Evolutionary conservation across 2,113 vertebrate species (phyloP), one percentile per base, ranked within the genome.

Genomic region (Cyprinodon brontotheroides): DNA sequence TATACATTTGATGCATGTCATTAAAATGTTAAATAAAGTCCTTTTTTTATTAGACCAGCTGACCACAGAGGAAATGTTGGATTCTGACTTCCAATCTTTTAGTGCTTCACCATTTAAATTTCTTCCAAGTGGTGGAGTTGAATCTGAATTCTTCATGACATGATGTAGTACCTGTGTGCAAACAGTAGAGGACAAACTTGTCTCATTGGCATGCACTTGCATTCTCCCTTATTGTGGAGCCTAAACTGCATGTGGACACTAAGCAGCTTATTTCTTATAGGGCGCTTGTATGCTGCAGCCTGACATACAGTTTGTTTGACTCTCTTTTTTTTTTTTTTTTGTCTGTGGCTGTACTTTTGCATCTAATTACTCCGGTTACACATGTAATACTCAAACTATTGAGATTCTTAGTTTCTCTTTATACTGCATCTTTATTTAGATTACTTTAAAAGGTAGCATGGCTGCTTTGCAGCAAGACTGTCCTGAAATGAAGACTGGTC

Each of bases 171-270:
- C 84, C 80, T 43, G 65, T 11, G 36, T 72, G 69, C 75, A 77
- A 84, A 86, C 94, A 92, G 83, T 77, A 93, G 94, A 91, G 92
- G 93, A 92, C 93, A 93, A 87, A 85, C 85, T 90, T 89, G 89
- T 74, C 68, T 81, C 84, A 80, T 74, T 57, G n/a, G 63, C 29
- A 15, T 60, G 5, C 4, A 13, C 39, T 68, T 72, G 12, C 3
- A 14, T 22, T 41, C 53, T 63, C 67, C 61, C 43, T 29, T 37
- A 61, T 70, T 40, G 17, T 57, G 38, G 66, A 74, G 45, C 71
- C 77, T n/a, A 13, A 79, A 60, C 77, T 60, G 68, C 77, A 77
- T 57, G 77, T 65, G 73, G 88, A 88, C 78, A 87, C 53, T 70
- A 84, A 87, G 75, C 76, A 50, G 53, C 64, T 83, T 41, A 77